These are phyloP conservation scores for Nomada fucata DNA, from an alignment of 2,888 invertebrate genomes.

Conservation along the genomic window DNA sequence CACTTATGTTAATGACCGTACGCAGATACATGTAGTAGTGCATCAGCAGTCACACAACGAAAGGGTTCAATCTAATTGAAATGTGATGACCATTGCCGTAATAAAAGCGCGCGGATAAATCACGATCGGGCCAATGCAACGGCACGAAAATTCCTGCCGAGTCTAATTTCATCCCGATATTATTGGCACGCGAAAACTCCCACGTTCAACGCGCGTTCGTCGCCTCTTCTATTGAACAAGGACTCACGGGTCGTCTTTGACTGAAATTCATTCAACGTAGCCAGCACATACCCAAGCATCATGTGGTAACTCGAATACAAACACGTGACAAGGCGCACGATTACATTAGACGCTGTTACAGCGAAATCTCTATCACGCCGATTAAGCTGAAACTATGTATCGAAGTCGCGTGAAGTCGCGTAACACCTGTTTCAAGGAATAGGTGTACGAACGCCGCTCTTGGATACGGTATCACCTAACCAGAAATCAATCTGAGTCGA, in stretches of 20 bases:
- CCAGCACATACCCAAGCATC: neutral
- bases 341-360: slow-evolving; percentile 27
- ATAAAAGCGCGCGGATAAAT: slow-evolving; percentile 8
- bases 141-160: slow-evolving; percentile 36
- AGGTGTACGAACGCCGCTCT: neutral
- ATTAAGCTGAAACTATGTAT: slow-evolving; percentile 20
- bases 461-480: neutral
- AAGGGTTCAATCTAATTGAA: slow-evolving; percentile 37
- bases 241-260: slow-evolving; percentile 9
- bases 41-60: slow-evolving; percentile 3
- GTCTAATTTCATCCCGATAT: slow-evolving; percentile 36
- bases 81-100: slow-evolving; percentile 40
- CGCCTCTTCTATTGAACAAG: slow-evolving; percentile 21
- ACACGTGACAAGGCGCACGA: slow-evolving; percentile 33
- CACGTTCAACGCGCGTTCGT: slow-evolving; percentile 4
- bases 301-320: slow-evolving; percentile 41
- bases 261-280: slow-evolving; percentile 30
- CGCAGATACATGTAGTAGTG: neutral
- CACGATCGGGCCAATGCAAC: slow-evolving; percentile 26
- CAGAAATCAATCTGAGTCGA: slow-evolving; percentile 36
- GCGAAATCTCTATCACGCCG: slow-evolving; percentile 23
- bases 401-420: slow-evolving; percentile 16
- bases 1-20: slow-evolving; percentile 56
- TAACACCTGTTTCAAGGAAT: slow-evolving; percentile 37
- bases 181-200: neutral